phyloP scores from a whole-genome alignment of 2,113 vertebrate genomes.

The Vidua macroura region DNA sequence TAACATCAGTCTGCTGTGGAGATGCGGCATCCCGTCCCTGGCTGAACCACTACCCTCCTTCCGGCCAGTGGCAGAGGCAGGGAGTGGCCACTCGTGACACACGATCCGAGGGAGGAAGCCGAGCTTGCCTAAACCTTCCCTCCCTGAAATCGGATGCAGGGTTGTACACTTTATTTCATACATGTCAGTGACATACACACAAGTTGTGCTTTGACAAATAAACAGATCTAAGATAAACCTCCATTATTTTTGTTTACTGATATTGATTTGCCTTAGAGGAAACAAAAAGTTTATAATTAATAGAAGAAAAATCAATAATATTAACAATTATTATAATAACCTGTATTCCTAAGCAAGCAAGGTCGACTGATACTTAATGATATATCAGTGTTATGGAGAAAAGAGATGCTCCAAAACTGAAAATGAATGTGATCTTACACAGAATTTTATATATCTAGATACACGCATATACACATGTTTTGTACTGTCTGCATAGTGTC shows the following conservation, averaged over 20 bases:
- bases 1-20: too few species aligned
- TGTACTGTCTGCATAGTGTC: neutral
- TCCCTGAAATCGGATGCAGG: too few species aligned
- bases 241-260: neutral
- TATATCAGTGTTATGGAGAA: neutral
- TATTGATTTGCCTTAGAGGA: neutral
- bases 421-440: neutral
- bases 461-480: rapidly evolving
- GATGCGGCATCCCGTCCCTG: too few species aligned
- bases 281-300: neutral
- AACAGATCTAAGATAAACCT: neutral
- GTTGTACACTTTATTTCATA: neutral
- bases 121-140: too few species aligned
- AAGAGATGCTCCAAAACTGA: neutral
- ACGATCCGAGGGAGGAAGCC: too few species aligned
- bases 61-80: too few species aligned
- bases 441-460: neutral
- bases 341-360: neutral
- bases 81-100: too few species aligned
- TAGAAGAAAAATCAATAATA: too few species aligned
- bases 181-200: neutral
- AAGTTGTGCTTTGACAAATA: neutral
- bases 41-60: too few species aligned
- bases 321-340: neutral
- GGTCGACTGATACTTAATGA: neutral